phyloP scores from a whole-genome alignment of 1,140 invertebrate genomes.

The Pantala flavescens region DNA sequence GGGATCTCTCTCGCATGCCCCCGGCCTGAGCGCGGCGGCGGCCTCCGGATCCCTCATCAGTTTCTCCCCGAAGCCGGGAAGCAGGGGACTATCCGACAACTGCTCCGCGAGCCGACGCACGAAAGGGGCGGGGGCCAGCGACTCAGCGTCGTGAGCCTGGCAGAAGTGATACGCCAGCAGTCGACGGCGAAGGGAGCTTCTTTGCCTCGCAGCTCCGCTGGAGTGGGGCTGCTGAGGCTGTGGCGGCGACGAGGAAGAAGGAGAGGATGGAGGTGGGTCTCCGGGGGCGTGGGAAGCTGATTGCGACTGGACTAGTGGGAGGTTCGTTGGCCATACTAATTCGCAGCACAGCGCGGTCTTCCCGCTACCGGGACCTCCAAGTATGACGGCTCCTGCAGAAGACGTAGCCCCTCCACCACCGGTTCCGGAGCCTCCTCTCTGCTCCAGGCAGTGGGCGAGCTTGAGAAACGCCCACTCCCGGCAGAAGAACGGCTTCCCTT shows the following conservation, averaged over 20 bases:
- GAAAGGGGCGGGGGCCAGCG: constrained; percentile 69
- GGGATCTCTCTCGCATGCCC: constrained; percentile 67
- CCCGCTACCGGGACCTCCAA: constrained; percentile 82
- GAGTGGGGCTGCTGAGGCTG: not conserved
- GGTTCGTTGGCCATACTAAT: constrained; percentile 38
- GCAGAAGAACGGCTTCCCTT: constrained; percentile 58
- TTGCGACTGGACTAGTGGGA: not conserved
- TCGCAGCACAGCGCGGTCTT: constrained; percentile 46
- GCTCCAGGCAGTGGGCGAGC: constrained; percentile 80
- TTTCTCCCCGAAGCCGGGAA: constrained; percentile 65
- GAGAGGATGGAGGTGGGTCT: not conserved
- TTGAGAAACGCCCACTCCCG: constrained; percentile 94
- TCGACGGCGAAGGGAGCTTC: constrained; percentile 59
- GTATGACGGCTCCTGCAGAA: constrained; percentile 68
- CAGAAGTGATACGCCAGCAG: constrained; percentile 76
- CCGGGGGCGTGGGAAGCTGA: not conserved
- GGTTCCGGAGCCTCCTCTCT: constrained; percentile 55
- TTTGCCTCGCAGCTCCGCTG: constrained; percentile 40
- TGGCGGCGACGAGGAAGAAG: not conserved
- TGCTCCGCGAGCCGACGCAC: constrained; percentile 75
- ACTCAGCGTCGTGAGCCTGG: constrained; percentile 48
- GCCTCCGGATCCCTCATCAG: constrained; percentile 58
- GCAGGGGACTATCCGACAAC: constrained; percentile 42
- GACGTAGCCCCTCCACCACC: constrained; percentile 2
- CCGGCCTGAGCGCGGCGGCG: constrained; percentile 54